These are phyloP conservation scores for Scotopteryx bipunctaria DNA, from an alignment of 2,888 invertebrate genomes.

Conservation along the genomic window DNA sequence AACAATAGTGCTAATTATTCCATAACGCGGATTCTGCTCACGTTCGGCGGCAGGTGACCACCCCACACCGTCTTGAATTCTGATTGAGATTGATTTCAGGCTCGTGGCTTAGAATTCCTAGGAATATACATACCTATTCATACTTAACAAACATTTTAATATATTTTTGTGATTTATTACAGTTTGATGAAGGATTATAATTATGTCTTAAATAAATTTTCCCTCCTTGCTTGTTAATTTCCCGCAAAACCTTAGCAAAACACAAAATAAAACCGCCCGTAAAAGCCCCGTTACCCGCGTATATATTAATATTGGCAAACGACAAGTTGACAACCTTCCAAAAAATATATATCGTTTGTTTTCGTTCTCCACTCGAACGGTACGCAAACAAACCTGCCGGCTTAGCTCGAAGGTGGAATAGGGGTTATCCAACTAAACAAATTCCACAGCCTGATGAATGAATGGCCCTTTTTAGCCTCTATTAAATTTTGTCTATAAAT, in stretches of 20 bases:
- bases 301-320: constrained; percentile 55
- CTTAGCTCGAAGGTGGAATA: constrained; percentile 36
- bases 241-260: constrained; percentile 37
- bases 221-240: constrained; percentile 34
- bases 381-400: constrained; percentile 44
- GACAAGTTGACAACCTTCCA: constrained; percentile 61
- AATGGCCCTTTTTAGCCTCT: constrained; percentile 45
- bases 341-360: constrained; percentile 51
- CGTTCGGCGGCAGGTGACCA: constrained; percentile 35
- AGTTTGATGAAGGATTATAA: too few species aligned
- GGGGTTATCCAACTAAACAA: constrained; percentile 43
- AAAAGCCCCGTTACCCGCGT: constrained; percentile 44
- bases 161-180: background rate
- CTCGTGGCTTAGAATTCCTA: constrained; percentile 18
- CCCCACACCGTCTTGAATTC: constrained; percentile 35
- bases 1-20: constrained; percentile 32
- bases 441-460: constrained; percentile 45
- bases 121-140: background rate
- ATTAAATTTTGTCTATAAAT: constrained; percentile 50
- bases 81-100: constrained; percentile 32
- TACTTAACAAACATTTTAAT: background rate
- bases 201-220: too few species aligned
- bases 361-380: constrained; percentile 42
- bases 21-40: constrained; percentile 26
- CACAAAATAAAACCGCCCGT: constrained; percentile 43